A percentile compares a stretch with the other conserved stretches of the same genome.
These are phyloP conservation scores for Shinisaurus crocodilurus DNA, from an alignment of 2,113 vertebrate genomes.

Conservation along the genomic window DNA sequence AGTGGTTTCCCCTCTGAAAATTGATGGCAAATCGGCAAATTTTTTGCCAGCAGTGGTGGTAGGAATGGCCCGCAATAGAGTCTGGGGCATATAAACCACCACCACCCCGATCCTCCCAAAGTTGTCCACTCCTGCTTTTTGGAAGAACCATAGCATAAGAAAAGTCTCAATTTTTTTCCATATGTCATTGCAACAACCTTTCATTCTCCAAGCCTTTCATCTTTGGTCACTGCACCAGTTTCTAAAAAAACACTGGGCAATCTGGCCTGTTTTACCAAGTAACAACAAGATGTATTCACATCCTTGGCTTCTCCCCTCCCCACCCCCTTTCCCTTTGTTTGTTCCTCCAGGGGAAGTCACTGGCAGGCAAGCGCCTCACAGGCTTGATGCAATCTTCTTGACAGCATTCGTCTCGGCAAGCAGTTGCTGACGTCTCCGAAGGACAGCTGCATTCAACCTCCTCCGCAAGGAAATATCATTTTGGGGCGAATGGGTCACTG, in stretches of 20 bases:
- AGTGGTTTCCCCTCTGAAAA: too few relatives aligned
- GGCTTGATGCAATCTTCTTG: slow-evolving; percentile 98
- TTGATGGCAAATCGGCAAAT: too few relatives aligned
- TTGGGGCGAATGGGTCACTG: slow-evolving; percentile 60
- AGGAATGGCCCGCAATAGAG: too few relatives aligned
- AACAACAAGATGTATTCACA: slow-evolving; percentile 7
- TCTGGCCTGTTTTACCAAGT: neutral
- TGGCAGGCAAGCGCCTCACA: slow-evolving; percentile 94
- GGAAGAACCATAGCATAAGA: neutral
- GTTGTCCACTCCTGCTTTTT: too few relatives aligned
- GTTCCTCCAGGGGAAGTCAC: slow-evolving; percentile 89
- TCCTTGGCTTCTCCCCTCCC: slow-evolving; percentile 18
- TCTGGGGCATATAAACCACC: too few relatives aligned
- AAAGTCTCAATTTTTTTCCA: too few relatives aligned
- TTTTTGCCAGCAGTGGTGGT: too few relatives aligned
- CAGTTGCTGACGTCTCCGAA: slow-evolving; percentile 29
- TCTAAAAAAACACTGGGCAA: neutral
- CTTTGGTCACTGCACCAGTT: neutral
- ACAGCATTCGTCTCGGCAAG: slow-evolving; percentile 62
- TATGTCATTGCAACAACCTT: neutral
- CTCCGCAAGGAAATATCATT: slow-evolving; percentile 55
- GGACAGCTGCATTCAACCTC: slow-evolving; percentile 59
- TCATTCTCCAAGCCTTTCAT: neutral
- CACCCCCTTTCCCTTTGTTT: slow-evolving; percentile 51
- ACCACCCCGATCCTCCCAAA: too few relatives aligned